Percentiles rank a stretch among this genome's conserved stretches.
Evolutionary conservation across 2,888 invertebrate species (phyloP).

Genomic region (Lampropteryx suffumata): DNA sequence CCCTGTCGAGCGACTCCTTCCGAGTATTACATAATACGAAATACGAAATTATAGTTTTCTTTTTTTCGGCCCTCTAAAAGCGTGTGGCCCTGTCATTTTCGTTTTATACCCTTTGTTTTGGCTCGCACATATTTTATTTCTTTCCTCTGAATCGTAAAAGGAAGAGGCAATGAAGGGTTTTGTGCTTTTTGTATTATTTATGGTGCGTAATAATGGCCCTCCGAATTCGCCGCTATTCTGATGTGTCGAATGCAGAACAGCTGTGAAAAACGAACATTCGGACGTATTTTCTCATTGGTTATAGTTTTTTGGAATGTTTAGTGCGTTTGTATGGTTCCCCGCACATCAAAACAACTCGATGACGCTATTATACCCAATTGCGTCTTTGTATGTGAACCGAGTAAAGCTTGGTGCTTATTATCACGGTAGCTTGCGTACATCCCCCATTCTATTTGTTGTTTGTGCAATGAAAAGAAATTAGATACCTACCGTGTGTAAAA

Average conservation of each 20-base stretch:
- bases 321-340: slow-evolving; percentile 21
- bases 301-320: slow-evolving; percentile 26
- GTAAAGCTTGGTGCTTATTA: slow-evolving; percentile 49
- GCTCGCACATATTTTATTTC: slow-evolving; percentile 77
- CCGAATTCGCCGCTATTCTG: slow-evolving; percentile 48
- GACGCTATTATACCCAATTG: slow-evolving; percentile 41
- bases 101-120: slow-evolving; percentile 78
- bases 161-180: slow-evolving; percentile 81
- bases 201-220: slow-evolving; percentile 74
- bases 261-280: slow-evolving; percentile 56
- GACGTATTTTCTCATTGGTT: slow-evolving; percentile 40
- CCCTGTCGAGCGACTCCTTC: slow-evolving; percentile 74
- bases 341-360: slow-evolving; percentile 31
- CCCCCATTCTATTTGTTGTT: slow-evolving; percentile 56
- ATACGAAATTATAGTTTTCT: slow-evolving; percentile 77
- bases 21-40: slow-evolving; percentile 81
- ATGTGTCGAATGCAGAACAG: slow-evolving; percentile 57
- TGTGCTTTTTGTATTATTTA: slow-evolving; percentile 79
- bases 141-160: slow-evolving; percentile 80
- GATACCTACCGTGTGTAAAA: slow-evolving; percentile 49
- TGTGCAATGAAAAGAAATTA: slow-evolving; percentile 63
- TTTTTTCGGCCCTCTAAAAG: slow-evolving; percentile 68
- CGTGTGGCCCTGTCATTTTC: slow-evolving; percentile 79
- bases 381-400: slow-evolving; percentile 17
- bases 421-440: slow-evolving; percentile 57